A percentile compares a stretch with the other conserved stretches of the same genome.
phyloP scores from a whole-genome alignment of 2,797 vertebrate species.

The Pristis pectinata region DNA sequence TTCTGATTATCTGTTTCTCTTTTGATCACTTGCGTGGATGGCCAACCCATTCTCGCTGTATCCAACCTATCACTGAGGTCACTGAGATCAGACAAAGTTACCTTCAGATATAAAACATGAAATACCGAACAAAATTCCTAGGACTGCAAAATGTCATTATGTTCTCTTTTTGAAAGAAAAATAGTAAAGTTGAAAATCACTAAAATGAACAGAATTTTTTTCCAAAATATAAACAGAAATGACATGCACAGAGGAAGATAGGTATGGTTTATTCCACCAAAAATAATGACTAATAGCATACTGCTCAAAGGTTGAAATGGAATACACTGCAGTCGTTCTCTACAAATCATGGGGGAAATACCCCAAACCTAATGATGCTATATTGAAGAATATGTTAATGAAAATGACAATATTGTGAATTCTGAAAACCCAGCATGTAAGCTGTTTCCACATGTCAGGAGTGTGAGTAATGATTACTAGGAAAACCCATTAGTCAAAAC shows the following conservation, averaged over 20 bases:
- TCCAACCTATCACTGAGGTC: neutral
- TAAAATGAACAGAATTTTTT: neutral
- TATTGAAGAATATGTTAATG: neutral
- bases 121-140: neutral
- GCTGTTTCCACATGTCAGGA: conserved; percentile 16
- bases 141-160: neutral
- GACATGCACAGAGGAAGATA: neutral
- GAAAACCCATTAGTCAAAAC: conserved; percentile 23
- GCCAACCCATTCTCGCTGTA: neutral
- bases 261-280: neutral
- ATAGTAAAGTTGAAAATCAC: neutral
- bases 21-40: neutral
- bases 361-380: neutral
- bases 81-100: neutral
- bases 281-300: neutral
- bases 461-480: conserved; percentile 17
- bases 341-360: neutral
- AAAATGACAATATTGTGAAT: conserved; percentile 8
- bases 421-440: neutral
- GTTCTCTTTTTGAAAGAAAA: neutral
- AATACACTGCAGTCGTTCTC: too few relatives aligned
- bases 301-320: neutral
- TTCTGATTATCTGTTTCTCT: neutral
- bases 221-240: neutral
- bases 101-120: neutral